Conservation (phyloP, 2,888 invertebrate genomes). For the Limnephilus lunatus region DNA sequence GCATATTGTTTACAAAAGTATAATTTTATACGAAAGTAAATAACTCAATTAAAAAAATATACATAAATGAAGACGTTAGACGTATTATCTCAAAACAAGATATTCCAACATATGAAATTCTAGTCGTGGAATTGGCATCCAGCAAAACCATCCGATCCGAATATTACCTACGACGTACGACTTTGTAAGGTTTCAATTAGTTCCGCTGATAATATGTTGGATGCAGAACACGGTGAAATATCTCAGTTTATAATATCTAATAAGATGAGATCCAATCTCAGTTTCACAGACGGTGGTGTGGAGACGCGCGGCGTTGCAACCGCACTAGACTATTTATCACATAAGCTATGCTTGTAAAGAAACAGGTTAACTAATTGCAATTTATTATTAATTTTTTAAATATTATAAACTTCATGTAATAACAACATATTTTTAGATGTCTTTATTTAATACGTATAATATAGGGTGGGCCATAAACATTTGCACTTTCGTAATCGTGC, state of each 20-base stretch:
- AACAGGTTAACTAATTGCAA: neutral
- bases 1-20: no score
- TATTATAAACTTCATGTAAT: neutral
- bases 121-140: neutral
- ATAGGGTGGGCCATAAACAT: no score
- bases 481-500: no score
- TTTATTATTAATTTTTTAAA: neutral
- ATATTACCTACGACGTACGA: neutral
- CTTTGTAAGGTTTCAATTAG: neutral
- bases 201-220: neutral
- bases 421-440: no score
- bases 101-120: neutral
- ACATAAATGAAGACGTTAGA: no score
- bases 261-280: neutral
- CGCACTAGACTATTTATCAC: neutral
- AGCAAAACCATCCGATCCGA: neutral
- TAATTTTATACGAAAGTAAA: no score
- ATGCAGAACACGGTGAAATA: neutral
- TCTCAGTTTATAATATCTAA: neutral
- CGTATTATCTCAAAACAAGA: no score
- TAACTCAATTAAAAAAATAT: no score
- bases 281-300: neutral
- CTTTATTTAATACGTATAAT: no score
- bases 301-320: neutral
- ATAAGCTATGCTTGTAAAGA: neutral